phyloP scores from a whole-genome alignment of 2,797 vertebrate species.

The Decapterus maruadsi region DNA sequence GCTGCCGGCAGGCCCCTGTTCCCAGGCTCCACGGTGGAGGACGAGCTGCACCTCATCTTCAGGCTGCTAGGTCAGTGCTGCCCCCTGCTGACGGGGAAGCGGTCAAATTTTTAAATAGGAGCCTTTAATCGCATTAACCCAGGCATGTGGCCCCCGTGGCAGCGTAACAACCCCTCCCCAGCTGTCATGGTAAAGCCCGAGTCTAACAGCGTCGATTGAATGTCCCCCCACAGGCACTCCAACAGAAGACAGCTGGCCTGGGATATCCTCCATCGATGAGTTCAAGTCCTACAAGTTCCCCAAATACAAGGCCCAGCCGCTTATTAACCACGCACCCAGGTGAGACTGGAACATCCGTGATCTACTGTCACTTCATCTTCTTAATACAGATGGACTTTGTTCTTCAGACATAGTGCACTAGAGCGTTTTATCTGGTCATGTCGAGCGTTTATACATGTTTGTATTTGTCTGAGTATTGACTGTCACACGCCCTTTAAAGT shows the following conservation, averaged over 20 bases:
- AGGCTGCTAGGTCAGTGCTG: conserved; percentile 84
- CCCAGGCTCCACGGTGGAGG: conserved; percentile 86
- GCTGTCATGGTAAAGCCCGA: conserved; percentile 48
- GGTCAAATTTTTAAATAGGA: conserved; percentile 32
- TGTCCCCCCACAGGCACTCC: conserved; percentile 89
- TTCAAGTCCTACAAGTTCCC: conserved; percentile 97
- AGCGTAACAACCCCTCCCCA: conserved; percentile 46
- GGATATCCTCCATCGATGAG: conserved; percentile 94
- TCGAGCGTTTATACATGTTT: neutral
- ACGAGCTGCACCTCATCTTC: conserved; percentile 87
- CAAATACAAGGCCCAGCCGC: conserved; percentile 94
- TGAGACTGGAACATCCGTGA: conserved; percentile 58
- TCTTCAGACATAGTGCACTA: neutral
- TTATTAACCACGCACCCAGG: conserved; percentile 97
- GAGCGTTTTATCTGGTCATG: conserved; percentile 2
- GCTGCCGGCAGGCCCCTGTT: conserved; percentile 86
- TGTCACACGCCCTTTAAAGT: conserved; percentile 8
- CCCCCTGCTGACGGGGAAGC: conserved; percentile 70
- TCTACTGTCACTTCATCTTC: too few relatives aligned
- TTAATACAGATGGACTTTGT: neutral
- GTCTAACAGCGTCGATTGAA: conserved; percentile 53
- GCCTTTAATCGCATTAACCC: conserved; percentile 65
- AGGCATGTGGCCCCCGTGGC: conserved; percentile 56
- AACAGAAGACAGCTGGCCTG: conserved; percentile 94
- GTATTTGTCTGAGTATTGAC: neutral